Evolutionary conservation across 30 jellyfish, hydroid and myxozoan genomes (phyloP), one percentile per base, ranked within the genome.

Genomic region (Chrysaora quinquecirrha): DNA sequence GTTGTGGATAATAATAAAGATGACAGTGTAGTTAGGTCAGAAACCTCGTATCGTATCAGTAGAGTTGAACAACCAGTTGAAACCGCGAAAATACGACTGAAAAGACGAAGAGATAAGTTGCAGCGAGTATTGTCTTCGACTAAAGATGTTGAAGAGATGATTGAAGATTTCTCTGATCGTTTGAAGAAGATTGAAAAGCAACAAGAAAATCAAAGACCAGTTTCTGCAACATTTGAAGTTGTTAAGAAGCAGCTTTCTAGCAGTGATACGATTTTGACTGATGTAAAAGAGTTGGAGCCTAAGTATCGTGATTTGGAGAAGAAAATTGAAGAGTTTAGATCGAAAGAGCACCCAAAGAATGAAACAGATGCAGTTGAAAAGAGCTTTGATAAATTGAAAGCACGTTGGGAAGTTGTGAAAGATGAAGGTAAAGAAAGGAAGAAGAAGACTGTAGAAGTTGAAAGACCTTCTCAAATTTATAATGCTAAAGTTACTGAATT

Each of bases 141-240:
- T 10, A 89, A 86, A 61, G 90, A 78, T 19, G 43, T 84, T 31
- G 94, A 84, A 25, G 97, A 90, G 19, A 22, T 85, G 28, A 47
- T 85, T 18, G 97, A 90, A 11, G 96, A 79, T 48, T 90, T 83
- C 64, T 30, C 86, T 34, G 96, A 79, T 30, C 76, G 86, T 25
- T 25, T 90, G 24, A 78, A 69, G 73, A 76, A 50, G 66, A 46
- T 85, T 27, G 96, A 90, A 61, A 85, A 71, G 66, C 64, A 60
- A 19, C 90, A 82, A 35, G 86, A 76, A 21, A 84, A 84, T 48
- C 66, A 83, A 64, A 54, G 78, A 28, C 96, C 94, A 1, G 87
- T 84, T 58, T 90, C 97, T 3, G 97, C 97, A 34, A 63, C 65
- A 34, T 33, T 69, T 49, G 82, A 79, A n/a, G 69, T 79, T 72